These are phyloP conservation scores for Pogonophryne albipinna DNA, from an alignment of 2,797 vertebrate species.

Conservation along the genomic window DNA sequence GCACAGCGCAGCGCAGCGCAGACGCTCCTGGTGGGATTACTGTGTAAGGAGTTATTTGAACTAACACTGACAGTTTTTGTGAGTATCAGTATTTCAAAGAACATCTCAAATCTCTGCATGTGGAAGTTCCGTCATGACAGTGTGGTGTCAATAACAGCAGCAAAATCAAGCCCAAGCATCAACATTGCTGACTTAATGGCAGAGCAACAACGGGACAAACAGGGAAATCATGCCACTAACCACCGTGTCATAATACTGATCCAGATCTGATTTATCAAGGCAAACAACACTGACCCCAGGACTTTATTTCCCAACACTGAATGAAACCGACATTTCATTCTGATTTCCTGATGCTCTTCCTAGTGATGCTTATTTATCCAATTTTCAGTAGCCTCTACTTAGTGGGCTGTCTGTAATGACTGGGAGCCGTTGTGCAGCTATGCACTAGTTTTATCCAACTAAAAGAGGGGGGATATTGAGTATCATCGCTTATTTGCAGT, in stretches of 20 bases:
- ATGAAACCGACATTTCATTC: conserved; percentile 64
- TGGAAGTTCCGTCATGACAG: not conserved
- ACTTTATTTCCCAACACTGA: conserved; percentile 62
- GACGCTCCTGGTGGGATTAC: too few relatives aligned
- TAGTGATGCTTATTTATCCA: conserved; percentile 78
- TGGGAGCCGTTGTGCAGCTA: conserved; percentile 80
- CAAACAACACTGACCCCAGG: conserved; percentile 54
- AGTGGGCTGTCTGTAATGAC: conserved; percentile 81
- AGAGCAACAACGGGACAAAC: conserved; percentile 15
- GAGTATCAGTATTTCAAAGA: not conserved
- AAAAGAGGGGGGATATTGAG: conserved; percentile 80
- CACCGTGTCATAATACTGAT: conserved; percentile 66
- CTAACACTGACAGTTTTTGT: not conserved
- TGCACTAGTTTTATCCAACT: conserved; percentile 77
- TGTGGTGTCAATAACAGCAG: conserved; percentile 3
- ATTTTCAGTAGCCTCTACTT: conserved; percentile 76
- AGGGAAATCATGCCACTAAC: conserved; percentile 45
- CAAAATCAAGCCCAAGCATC: not conserved
- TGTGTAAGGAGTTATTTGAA: not conserved
- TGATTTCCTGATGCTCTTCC: conserved; percentile 63
- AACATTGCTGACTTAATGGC: conserved; percentile 1
- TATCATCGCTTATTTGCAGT: conserved; percentile 85
- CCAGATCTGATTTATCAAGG: conserved; percentile 49
- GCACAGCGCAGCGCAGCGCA: too few relatives aligned
- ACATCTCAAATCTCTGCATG: not conserved